A percentile compares a stretch with the other conserved stretches of the same genome.
Evolutionary conservation across 2,113 vertebrate genomes (phyloP).

Genomic region (Ornithorhynchus anatinus): DNA sequence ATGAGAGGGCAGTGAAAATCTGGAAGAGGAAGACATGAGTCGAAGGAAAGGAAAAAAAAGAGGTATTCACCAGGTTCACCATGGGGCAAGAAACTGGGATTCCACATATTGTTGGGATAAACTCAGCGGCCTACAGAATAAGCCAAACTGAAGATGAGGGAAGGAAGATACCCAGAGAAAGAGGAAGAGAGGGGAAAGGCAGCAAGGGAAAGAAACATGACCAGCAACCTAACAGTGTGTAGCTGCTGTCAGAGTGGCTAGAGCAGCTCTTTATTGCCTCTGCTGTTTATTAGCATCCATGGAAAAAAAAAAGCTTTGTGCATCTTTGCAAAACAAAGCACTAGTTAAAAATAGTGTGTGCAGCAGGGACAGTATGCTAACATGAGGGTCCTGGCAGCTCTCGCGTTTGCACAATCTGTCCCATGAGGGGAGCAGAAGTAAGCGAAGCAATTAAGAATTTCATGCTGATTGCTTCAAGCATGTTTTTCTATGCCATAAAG

Average conservation of each 20-base stretch:
- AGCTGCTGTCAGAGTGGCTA: neutral
- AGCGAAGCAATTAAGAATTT: conserved; percentile 92
- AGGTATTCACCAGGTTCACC: neutral
- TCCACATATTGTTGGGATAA: conserved; percentile 13
- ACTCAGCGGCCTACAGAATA: neutral
- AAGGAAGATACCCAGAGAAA: neutral
- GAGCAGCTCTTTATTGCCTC: conserved; percentile 32
- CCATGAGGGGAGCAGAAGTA: conserved; percentile 81
- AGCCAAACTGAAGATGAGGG: neutral
- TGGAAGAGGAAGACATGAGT: conserved; percentile 29
- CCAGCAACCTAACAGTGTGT: neutral
- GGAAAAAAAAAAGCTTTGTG: conserved; percentile 53
- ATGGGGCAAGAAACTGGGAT: neutral
- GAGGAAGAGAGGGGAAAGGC: neutral
- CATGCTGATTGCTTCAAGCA: conserved; percentile 90
- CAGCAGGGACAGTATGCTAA: conserved; percentile 66
- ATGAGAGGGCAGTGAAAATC: conserved; percentile 56
- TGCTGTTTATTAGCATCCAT: conserved; percentile 52
- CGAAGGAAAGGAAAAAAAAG: neutral
- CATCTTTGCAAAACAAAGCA: conserved; percentile 70
- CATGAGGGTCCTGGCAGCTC: conserved; percentile 75
- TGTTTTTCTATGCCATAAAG: conserved; percentile 84
- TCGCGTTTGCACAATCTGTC: conserved; percentile 71
- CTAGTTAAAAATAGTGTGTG: conserved; percentile 63
- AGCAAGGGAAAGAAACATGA: neutral